Base-by-base conservation (phyloP, 2,113 vertebrate species). In the Nothobranchius furzeri region DNA sequence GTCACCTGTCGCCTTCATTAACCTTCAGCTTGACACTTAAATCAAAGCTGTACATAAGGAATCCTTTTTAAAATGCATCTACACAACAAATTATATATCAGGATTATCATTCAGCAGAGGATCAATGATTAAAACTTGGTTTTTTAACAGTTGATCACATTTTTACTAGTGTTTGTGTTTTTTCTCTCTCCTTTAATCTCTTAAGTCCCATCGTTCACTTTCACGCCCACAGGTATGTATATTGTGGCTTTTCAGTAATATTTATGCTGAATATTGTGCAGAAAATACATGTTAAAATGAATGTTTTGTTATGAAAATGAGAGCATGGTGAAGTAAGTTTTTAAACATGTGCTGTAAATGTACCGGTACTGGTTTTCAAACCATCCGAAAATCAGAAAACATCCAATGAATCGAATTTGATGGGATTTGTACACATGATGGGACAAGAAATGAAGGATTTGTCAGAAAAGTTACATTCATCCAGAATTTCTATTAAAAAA, bases 201-300 rank as follows among this genome's bases (percentile, higher is more conserved):
- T 92, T 87, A 95, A 98, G 96, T 98, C 88, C 96, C 96, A 73
- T 98, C 96, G 84, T 98, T 98, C 92, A 98, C 96, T 90, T 98
- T 98, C 86, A 98, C 96, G 88, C 96, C 96, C 79, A 95, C 96
- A 95, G 96, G 96, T 98, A 94, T 90, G 83, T 84, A 51, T 14
- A 20, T 4, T 17, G 6, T n/a, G 17, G 0, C 12, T 37, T 66
- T 36, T 50, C 7, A 1, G 8, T 25, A 10, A n/a, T 66, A 7
- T 43, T 52, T 68, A 24, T 55, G 17, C 1, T 36, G 37, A 54
- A 50, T 53, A 40, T 13, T 48, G 17, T 48, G 12, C 36, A 36
- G 36, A 17, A 30, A 15, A 36, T 30, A 48, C 2, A 6, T 9
- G 55, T 52, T 40, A 3, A 47, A 8, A 20, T 50, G n/a, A 3